Evolutionary conservation across 2,113 vertebrate genomes (phyloP), one percentile per base, ranked within the genome.

Genomic region (Bathybates hornii): DNA sequence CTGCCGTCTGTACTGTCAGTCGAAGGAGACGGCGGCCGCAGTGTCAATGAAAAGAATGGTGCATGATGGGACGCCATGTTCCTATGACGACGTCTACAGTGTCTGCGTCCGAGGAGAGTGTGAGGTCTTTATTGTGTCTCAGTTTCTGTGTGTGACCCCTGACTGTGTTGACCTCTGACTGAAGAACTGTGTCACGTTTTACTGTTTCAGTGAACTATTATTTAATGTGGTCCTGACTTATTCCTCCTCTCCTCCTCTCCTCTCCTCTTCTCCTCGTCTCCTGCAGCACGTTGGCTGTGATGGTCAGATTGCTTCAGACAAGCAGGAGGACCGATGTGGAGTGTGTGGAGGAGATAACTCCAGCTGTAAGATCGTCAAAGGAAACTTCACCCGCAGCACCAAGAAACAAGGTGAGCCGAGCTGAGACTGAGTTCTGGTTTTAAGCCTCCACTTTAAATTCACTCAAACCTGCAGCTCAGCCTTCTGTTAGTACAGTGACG

Each of bases 211-310:
- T 4, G 8, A 61, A 32, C 14, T 6, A 2, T 57, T 27, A 27
- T 27, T 61, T 61, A 17, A 6, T 38, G 11, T 53, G 32, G 12
- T 68, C 50, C 29, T 68, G 14, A 68, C 11, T 36, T 11, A 34
- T 27, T 21, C 4, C 12, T 59, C 32, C 1, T 19, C 5, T 41
- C 7, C 1, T 82, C 43, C 0, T 3, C 5, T 12, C 6, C 9
- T 43, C 6, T 53, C 19, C 6, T 68, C 32, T 0, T 27, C 8
- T 19, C 21, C 50, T 57, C 3, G 0, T 10, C 9, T 48, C 11
- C 2, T 83, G 36, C 86, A 99, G 99, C 98, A 99, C 94, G 98
- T 99, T 9, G 98, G 99, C 38, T 99, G 99, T 76, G 99, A 99
- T 12, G 96, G 97, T 17, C 97, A 98, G 87, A 97, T 99, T 3